Evolutionary conservation across 2,113 vertebrate species (phyloP).

Genomic region (Macroglossus sobrinus): DNA sequence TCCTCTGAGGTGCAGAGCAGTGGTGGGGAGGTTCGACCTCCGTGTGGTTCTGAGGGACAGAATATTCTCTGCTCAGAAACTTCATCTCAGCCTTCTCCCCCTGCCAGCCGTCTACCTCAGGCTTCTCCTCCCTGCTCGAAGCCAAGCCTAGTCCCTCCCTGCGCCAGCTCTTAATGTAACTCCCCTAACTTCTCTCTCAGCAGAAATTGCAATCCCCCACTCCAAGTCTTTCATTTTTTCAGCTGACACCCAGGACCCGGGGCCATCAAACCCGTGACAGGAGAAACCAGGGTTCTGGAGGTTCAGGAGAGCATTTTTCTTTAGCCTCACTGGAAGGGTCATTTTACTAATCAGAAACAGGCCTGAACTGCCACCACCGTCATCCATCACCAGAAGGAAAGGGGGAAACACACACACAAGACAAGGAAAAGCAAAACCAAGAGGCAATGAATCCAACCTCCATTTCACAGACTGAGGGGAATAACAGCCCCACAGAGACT

Average conservation of each 20-base stretch:
- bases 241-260: background rate
- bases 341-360: constrained; percentile 60
- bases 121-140: background rate
- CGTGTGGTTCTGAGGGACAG: background rate
- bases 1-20: no score
- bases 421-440: constrained; percentile 61
- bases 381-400: constrained; percentile 41
- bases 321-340: constrained; percentile 50
- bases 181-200: background rate
- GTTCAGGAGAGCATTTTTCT: constrained; percentile 27
- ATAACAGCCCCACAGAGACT: constrained; percentile 63
- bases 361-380: background rate
- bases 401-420: background rate
- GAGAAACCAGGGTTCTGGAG: constrained; percentile 31
- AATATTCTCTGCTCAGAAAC: background rate
- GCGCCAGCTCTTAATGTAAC: background rate
- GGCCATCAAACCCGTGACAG: constrained; percentile 23
- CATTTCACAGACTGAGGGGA: constrained; percentile 53
- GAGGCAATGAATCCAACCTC: constrained; percentile 66
- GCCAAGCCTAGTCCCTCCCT: background rate
- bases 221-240: background rate
- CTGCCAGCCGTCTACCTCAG: rapidly evolving
- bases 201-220: background rate
- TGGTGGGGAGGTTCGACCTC: background rate
- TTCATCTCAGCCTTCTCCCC: background rate